Percentiles rank a stretch among this genome's conserved stretches.
Conservation (phyloP, 2,888 invertebrate genomes). For the Embidobia sp. region DNA sequence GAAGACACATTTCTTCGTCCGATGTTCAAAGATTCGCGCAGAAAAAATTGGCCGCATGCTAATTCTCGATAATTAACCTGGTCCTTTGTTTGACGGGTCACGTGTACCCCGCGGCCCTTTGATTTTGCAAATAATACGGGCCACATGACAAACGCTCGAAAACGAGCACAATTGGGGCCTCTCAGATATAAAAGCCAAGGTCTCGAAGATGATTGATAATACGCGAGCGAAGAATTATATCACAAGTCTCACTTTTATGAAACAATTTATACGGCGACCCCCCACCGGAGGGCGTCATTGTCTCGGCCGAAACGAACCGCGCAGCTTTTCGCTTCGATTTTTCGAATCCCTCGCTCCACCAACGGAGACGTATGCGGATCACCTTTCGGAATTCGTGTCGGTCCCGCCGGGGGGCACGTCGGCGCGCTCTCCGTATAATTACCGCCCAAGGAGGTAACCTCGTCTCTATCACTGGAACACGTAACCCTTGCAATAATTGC, state of each 20-base stretch:
- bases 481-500: conserved; percentile 58
- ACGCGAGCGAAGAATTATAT: conserved; percentile 62
- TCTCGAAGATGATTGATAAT: conserved; percentile 67
- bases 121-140: conserved; percentile 16
- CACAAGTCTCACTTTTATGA: conserved; percentile 64
- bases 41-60: conserved; percentile 2
- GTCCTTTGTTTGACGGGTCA: neutral
- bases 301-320: conserved; percentile 72
- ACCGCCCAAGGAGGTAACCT: conserved; percentile 73
- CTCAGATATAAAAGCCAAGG: conserved; percentile 34
- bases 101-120: neutral
- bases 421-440: conserved; percentile 73
- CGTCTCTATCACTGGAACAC: conserved; percentile 71
- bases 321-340: conserved; percentile 60
- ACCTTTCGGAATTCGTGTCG: conserved; percentile 77
- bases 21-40: conserved; percentile 14
- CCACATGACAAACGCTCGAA: no score
- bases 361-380: conserved; percentile 73
- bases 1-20: conserved; percentile 22
- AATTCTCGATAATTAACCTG: conserved; percentile 24
- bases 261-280: conserved; percentile 77
- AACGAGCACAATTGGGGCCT: no score
- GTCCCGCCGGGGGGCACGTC: conserved; percentile 74
- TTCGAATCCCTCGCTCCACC: conserved; percentile 61
- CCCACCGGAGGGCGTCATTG: conserved; percentile 73